Base-by-base conservation (phyloP, 2,888 invertebrate species). In the Monoplex corrugatus region DNA sequence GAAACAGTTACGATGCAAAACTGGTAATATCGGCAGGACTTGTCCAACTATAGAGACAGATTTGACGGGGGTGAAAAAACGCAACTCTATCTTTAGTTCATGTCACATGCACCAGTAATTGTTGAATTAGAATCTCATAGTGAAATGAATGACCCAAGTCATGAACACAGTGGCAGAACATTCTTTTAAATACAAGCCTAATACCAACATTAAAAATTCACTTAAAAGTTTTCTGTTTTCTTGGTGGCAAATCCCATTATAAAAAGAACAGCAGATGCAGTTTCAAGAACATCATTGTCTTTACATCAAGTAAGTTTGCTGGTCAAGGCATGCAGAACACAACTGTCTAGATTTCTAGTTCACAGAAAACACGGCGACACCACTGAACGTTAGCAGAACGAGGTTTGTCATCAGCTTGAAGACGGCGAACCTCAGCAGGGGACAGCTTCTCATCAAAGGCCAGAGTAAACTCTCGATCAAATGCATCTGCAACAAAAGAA, bases 381-480 rank as follows among this genome's bases (percentile, higher is more conserved):
- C 93, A 93, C 86, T 94, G 93, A 19, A 95, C 93, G 78, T 91
- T 90, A 3, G 91, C 91, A 40, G 93, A 92, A 38, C 95, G 94
- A 2, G 95, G 95, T 72, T 94, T 91, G 91, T 96, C 96, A 88
- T 95, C 93, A 32, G 91, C 63, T 85, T 94, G 94, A 16, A 95
- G 92, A n/a, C 93, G 91, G 43, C 92, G 92, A 16, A 93, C 90
- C 80, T 97, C 97, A 93, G 97, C 97, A 91, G 97, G 97, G 91
- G 97, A 97, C 78, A 98, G 96, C 93, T 97, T 97, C 93, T 97
- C 97, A 50, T 98, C 97, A 94, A 98, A 97, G 0, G 98, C 98
- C 88, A 97, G 97, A 85, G 97, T 97, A 96, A 98, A 99, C 96
- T 99, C 98, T 89, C 98, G 97, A 96, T 99, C 99, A 95, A 99